These are phyloP conservation scores for Leptobrachium ailaonicum DNA, from an alignment of 2,113 vertebrate genomes.

Conservation along the genomic window DNA sequence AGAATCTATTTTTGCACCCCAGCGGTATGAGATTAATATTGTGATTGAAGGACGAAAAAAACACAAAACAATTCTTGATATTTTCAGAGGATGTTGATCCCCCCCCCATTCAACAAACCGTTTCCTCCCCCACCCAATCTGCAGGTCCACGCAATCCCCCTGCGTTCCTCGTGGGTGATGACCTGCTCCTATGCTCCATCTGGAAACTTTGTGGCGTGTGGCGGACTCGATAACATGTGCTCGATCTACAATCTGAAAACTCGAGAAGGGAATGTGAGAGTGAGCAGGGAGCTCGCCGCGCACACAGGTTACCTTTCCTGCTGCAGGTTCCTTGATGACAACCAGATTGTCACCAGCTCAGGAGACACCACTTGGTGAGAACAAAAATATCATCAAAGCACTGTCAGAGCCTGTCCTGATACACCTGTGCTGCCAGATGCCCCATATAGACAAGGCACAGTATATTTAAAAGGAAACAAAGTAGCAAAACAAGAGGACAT, in stretches of 20 bases:
- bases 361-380: constrained; percentile 95
- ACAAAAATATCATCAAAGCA: accelerated
- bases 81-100: too few species aligned
- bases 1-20: too few species aligned
- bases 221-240: constrained; percentile 97
- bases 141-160: constrained; percentile 93
- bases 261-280: constrained; percentile 91
- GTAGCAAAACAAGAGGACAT: too few species aligned
- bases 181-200: constrained; percentile 96
- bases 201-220: constrained; percentile 94
- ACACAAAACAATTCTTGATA: too few species aligned
- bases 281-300: constrained; percentile 91
- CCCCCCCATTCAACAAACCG: too few species aligned
- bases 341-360: constrained; percentile 94
- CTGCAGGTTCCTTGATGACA: constrained; percentile 95
- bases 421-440: background rate
- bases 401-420: background rate
- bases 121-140: background rate
- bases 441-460: too few species aligned
- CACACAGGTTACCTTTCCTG: constrained; percentile 98
- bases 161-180: constrained; percentile 98
- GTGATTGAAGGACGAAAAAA: too few species aligned
- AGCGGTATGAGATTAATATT: too few species aligned
- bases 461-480: too few species aligned
- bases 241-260: constrained; percentile 97